Evolutionary conservation across 1,140 invertebrate species (phyloP), one percentile per base, ranked within the genome.

Genomic region (Drosophila mauritiana): DNA sequence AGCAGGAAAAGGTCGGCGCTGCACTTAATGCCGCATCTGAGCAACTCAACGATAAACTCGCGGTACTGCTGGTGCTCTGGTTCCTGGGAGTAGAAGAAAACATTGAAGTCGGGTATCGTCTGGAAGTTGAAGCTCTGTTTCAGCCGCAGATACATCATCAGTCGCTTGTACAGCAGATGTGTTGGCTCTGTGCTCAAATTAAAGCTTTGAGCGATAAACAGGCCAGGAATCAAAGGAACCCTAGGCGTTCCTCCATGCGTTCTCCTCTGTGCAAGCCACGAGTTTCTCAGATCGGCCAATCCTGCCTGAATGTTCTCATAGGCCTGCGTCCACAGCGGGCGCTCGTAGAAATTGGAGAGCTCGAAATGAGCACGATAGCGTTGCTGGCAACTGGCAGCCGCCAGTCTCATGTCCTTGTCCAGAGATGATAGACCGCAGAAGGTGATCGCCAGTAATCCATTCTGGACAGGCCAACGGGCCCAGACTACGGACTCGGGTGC

Each of bases 101-200:
- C 94, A 54, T 95, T 94, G 74, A 96, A 94, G 90, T 96, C 96
- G 1, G 96, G 96, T 72, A 96, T 94, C 22, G 93, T 93, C 34
- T 93, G 92, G 17, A 96, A 92, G 85, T 96, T 94, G 25, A 96
- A 88, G n/a, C 93, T 93, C 34, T 94, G 93, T 88, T 96, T 96
- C 10, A 95, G 93, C 64, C 94, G 92, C 17, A 97, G 86, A 89
- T 96, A 96, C 62, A 93, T 93, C 49, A 94, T 94, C 1, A 96
- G 75, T 6, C 94, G 92, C 27, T 92, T 90, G 75, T 96, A 96
- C 72, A 97, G 93, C 4, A 94, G 90, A 77, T 96, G 92, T 7
- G 93, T 92, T 1, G 94, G 92, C 78, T 96, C 93, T 2, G 93
- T 92, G 54, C 95, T 93, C n/a, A 95, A 85, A 34, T 95, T 92